Conservation (phyloP, 2,888 invertebrate species). For the Patella caerulea region DNA sequence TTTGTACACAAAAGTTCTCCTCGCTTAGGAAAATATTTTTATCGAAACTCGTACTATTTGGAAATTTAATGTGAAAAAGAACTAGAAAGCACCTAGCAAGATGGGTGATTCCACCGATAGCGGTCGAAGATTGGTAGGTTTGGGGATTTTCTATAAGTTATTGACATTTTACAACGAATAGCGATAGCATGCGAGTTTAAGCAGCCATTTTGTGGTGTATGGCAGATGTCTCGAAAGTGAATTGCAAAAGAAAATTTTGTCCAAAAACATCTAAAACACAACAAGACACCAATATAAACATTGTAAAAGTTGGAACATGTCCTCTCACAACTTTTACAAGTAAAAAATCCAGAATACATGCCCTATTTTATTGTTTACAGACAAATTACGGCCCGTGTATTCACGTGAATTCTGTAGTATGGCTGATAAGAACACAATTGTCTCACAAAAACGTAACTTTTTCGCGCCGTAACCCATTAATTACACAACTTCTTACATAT, state of each 20-base stretch:
- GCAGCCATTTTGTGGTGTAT: slow-evolving; percentile 46
- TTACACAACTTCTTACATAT: no score
- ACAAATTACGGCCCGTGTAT: background rate
- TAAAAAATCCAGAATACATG: background rate
- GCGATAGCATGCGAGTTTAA: slow-evolving; percentile 32
- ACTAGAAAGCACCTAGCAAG: slow-evolving; percentile 27
- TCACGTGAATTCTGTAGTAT: background rate
- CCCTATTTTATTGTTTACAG: background rate
- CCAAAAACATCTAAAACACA: background rate
- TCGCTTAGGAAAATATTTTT: slow-evolving; percentile 38
- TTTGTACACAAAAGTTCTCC: slow-evolving; percentile 44
- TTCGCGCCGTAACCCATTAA: background rate
- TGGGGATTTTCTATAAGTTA: slow-evolving; percentile 37
- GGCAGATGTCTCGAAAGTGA: background rate
- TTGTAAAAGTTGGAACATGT: background rate
- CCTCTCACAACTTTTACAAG: background rate
- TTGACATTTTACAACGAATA: slow-evolving; percentile 22
- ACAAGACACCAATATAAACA: background rate
- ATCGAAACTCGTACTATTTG: slow-evolving; percentile 31
- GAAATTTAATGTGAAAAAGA: slow-evolving; percentile 28
- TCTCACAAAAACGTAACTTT: background rate
- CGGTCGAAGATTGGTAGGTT: slow-evolving; percentile 63
- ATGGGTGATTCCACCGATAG: slow-evolving; percentile 52
- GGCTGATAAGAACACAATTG: no score
- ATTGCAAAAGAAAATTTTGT: slow-evolving; percentile 20